Evolutionary conservation across 2,888 invertebrate genomes (phyloP).

Genomic region (Idaea dimidiata): DNA sequence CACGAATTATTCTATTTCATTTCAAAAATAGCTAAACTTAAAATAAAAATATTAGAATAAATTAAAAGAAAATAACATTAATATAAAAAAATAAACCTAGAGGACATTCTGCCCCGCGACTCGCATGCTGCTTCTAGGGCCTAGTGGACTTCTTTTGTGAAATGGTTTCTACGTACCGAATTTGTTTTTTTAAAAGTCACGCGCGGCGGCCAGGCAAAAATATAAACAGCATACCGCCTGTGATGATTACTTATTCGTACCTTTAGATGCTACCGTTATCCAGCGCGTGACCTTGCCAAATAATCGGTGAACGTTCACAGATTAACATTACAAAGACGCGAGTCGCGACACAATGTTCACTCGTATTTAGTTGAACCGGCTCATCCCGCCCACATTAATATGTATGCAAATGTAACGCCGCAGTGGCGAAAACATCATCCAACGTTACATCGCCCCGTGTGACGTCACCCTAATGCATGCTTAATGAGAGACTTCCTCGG

Average conservation of each 20-base stretch:
- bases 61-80: no score
- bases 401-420: conserved; percentile 40
- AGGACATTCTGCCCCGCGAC: no score
- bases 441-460: conserved; percentile 21
- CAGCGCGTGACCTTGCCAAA: conserved; percentile 17
- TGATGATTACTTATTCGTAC: not conserved
- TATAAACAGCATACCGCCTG: not conserved
- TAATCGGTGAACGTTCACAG: conserved; percentile 15
- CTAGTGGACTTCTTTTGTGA: no score
- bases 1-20: no score
- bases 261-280: not conserved
- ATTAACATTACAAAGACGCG: conserved; percentile 45
- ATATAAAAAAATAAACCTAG: no score
- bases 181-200: not conserved
- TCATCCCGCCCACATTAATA: conserved; percentile 43
- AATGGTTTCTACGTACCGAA: no score
- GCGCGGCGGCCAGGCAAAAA: not conserved
- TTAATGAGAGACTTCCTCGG: conserved; percentile 20
- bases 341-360: conserved; percentile 35
- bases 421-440: conserved; percentile 22
- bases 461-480: conserved; percentile 24
- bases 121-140: no score
- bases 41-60: no score
- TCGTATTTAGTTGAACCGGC: conserved; percentile 35
- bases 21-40: no score